A percentile compares a stretch with the other conserved stretches of the same genome.
Conservation (phyloP, 2,888 invertebrate genomes). For the Omphaloscelis lunosa region DNA sequence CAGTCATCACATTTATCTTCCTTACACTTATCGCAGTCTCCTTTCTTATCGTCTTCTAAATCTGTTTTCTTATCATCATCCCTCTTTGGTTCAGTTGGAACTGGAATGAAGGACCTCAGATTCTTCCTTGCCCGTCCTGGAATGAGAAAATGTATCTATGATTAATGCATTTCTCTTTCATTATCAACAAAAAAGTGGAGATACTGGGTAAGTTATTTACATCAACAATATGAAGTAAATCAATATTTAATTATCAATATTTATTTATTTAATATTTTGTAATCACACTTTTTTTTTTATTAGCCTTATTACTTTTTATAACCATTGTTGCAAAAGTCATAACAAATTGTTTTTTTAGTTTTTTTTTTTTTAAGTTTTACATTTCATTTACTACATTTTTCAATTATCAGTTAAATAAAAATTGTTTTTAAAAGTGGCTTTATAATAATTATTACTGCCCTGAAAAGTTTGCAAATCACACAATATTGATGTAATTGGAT, state of each 20-base stretch:
- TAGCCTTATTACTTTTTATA: background rate
- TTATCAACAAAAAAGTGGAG: background rate
- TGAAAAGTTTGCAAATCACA: slow-evolving; percentile 17
- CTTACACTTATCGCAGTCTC: slow-evolving; percentile 81
- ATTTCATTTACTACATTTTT: background rate
- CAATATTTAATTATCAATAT: too few species aligned
- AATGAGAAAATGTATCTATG: slow-evolving; percentile 51
- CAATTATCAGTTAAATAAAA: background rate
- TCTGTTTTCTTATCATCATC: slow-evolving; percentile 82
- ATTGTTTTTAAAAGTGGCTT: background rate
- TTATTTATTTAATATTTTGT: too few species aligned
- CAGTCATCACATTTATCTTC: slow-evolving; percentile 83
- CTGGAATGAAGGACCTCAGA: slow-evolving; percentile 85
- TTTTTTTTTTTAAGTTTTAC: background rate
- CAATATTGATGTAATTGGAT: slow-evolving; percentile 39
- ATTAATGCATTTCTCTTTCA: background rate
- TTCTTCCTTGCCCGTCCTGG: slow-evolving; percentile 87
- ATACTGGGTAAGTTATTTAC: background rate
- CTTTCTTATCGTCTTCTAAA: slow-evolving; percentile 79
- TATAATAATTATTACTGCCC: background rate
- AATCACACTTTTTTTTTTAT: background rate
- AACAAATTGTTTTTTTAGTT: background rate
- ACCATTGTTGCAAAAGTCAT: slow-evolving; percentile 3
- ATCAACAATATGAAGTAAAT: slow-evolving; percentile 9
- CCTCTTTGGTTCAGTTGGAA: slow-evolving; percentile 81